These are phyloP conservation scores for Napeogenes sylphis DNA, from an alignment of 2,888 invertebrate genomes.

Conservation along the genomic window DNA sequence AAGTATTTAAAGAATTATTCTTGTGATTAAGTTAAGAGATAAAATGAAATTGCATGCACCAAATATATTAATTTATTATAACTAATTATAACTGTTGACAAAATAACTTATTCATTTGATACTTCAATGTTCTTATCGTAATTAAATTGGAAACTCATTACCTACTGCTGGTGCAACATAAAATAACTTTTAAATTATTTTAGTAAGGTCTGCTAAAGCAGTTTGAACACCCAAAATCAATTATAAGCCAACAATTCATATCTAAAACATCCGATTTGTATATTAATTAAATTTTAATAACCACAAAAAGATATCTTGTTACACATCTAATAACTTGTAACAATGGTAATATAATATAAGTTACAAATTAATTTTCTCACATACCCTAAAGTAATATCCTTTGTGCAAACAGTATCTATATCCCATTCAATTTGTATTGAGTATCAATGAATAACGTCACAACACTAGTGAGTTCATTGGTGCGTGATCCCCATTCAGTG, in stretches of 20 bases:
- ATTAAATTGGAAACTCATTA: no score
- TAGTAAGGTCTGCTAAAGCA: no score
- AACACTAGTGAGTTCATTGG: constrained; percentile 61
- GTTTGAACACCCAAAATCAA: no score
- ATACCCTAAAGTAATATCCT: constrained; percentile 74
- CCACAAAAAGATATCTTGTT: constrained; percentile 19
- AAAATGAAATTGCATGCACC: no score
- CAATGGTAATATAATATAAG: constrained; percentile 51
- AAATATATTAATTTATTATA: no score
- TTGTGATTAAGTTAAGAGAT: not conserved
- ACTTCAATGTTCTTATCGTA: no score
- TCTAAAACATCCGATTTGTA: not conserved
- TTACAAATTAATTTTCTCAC: constrained; percentile 76
- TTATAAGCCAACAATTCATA: no score
- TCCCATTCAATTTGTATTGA: constrained; percentile 55
- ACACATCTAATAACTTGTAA: constrained; percentile 23
- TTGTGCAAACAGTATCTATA: constrained; percentile 74
- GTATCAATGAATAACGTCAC: constrained; percentile 71
- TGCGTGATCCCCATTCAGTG: constrained; percentile 56
- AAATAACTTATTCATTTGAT: no score
- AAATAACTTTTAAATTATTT: no score
- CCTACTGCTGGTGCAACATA: no score
- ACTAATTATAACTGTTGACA: no score
- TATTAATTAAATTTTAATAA: constrained; percentile 30
- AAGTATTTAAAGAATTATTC: not conserved